Evolutionary conservation across 1,140 invertebrate genomes (phyloP).

Genomic region (Euwallacea similis): DNA sequence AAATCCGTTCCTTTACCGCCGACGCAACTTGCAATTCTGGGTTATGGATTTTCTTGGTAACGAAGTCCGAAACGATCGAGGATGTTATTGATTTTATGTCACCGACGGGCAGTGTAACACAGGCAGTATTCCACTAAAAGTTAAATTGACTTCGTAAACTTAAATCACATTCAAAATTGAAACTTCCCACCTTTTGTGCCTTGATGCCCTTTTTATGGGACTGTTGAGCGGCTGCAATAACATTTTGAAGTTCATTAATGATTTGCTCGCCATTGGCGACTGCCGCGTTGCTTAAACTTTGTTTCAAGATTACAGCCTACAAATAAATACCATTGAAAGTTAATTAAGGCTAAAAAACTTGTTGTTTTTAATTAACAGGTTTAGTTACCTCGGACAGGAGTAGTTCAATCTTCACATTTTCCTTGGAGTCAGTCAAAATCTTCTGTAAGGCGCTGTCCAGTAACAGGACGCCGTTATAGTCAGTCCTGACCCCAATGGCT

Average conservation of each 20-base stretch:
- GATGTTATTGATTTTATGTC: conserved; percentile 77
- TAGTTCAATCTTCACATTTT: conserved; percentile 80
- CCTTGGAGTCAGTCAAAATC: conserved; percentile 68
- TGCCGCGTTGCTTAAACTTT: conserved; percentile 73
- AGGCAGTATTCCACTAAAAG: conserved; percentile 85
- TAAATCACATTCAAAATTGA: conserved; percentile 7
- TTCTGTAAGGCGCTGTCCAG: conserved; percentile 85
- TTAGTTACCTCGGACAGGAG: conserved; percentile 75
- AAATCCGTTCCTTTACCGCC: conserved; percentile 82
- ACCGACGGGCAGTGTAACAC: conserved; percentile 75
- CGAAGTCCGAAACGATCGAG: conserved; percentile 78
- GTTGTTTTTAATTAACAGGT: neutral
- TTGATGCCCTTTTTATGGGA: conserved; percentile 81
- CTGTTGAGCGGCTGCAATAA: conserved; percentile 70
- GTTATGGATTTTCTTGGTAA: conserved; percentile 77
- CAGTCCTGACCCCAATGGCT: conserved; percentile 78
- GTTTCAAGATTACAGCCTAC: conserved; percentile 77
- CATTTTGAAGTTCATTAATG: conserved; percentile 72
- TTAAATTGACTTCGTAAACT: neutral
- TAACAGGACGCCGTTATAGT: conserved; percentile 87
- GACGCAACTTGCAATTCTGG: conserved; percentile 86
- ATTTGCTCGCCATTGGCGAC: conserved; percentile 77
- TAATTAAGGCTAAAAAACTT: neutral
- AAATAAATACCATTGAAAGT: conserved; percentile 37
- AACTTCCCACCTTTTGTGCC: conserved; percentile 70